phyloP scores from a whole-genome alignment of 2,797 vertebrate species.

The Glyptemys insculpta region DNA sequence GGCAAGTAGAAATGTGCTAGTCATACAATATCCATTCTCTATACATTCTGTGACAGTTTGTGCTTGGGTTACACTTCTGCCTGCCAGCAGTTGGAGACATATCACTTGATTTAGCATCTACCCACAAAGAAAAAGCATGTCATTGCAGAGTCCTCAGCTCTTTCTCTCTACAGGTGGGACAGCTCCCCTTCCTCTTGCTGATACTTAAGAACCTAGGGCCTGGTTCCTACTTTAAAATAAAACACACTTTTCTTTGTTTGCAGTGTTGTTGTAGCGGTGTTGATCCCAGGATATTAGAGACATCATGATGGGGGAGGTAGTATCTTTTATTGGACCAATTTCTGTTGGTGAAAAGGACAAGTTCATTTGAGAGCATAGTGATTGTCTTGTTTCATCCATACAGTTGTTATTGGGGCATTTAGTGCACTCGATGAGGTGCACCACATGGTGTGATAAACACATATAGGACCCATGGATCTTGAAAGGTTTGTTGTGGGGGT shows the following conservation, averaged over 20 bases:
- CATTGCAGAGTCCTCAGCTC: not conserved
- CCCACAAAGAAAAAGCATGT: not conserved
- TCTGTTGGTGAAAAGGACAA: too few relatives aligned
- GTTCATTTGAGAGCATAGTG: too few relatives aligned
- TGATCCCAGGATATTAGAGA: too few relatives aligned
- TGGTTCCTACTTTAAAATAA: not conserved
- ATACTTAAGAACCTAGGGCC: not conserved
- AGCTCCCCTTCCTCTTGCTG: not conserved
- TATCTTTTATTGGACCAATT: too few relatives aligned
- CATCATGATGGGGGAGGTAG: too few relatives aligned
- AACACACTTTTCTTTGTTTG: not conserved
- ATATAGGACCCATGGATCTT: too few relatives aligned
- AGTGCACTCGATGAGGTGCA: too few relatives aligned
- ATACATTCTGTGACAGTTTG: not conserved
- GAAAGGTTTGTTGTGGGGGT: too few relatives aligned
- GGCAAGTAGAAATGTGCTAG: not conserved
- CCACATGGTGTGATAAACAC: too few relatives aligned
- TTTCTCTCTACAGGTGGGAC: not conserved
- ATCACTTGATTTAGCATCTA: not conserved
- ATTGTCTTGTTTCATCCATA: too few relatives aligned
- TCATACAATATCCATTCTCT: not conserved
- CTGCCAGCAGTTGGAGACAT: not conserved
- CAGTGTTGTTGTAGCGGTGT: too few relatives aligned
- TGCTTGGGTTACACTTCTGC: not conserved
- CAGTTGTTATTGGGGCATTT: too few relatives aligned